phyloP scores from a whole-genome alignment of 2,113 vertebrate species.

The Dipodomys spectabilis region DNA sequence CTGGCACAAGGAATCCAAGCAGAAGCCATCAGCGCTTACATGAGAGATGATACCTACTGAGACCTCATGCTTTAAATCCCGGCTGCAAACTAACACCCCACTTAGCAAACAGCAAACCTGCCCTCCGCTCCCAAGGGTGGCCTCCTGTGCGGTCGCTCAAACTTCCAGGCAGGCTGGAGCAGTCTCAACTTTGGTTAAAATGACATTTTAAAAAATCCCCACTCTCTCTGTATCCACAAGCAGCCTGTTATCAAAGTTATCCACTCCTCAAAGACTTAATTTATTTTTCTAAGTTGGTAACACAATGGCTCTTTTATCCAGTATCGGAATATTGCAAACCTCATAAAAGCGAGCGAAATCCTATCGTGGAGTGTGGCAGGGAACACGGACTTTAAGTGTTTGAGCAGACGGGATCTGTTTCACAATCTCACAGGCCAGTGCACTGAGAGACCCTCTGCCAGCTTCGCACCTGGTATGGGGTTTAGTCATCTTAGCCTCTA shows the following conservation, averaged over 20 bases:
- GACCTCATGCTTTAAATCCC: background rate
- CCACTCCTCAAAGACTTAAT: slow-evolving; percentile 43
- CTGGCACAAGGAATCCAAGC: background rate
- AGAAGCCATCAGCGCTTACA: background rate
- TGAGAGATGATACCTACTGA: background rate
- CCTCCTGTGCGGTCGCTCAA: background rate
- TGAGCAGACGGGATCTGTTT: background rate
- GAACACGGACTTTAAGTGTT: background rate
- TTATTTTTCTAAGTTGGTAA: background rate
- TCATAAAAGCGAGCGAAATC: slow-evolving; percentile 61
- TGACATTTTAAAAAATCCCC: background rate
- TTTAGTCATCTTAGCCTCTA: slow-evolving; percentile 21
- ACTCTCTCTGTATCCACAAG: background rate
- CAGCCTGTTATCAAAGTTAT: slow-evolving; percentile 61
- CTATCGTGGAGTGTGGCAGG: background rate
- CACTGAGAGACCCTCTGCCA: background rate
- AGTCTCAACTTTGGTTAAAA: background rate
- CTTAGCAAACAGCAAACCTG: background rate
- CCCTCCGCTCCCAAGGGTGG: background rate
- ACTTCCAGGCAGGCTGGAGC: background rate
- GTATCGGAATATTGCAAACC: slow-evolving; percentile 24
- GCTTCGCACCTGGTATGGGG: slow-evolving; percentile 13
- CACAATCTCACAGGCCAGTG: background rate
- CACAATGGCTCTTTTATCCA: background rate
- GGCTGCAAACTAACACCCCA: background rate